Percentiles rank a stretch among this genome's conserved stretches.
phyloP scores from a whole-genome alignment of 2,113 vertebrate species.

The Halcyon senegalensis region DNA sequence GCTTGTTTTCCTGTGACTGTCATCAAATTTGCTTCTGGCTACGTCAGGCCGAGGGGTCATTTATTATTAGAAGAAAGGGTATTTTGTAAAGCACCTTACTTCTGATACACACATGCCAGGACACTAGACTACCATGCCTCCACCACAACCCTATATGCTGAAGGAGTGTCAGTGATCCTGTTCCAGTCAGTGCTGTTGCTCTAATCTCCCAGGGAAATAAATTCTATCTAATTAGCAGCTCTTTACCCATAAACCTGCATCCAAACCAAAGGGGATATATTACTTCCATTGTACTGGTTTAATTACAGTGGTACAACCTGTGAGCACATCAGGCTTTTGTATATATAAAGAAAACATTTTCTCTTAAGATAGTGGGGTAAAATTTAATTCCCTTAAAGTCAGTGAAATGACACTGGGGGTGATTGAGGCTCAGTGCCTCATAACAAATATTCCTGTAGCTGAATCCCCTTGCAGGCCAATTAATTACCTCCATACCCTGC shows the following conservation, averaged over 20 bases:
- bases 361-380: not conserved
- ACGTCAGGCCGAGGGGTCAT: not conserved
- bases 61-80: not conserved
- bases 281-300: not conserved
- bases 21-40: not conserved
- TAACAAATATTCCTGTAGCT: not conserved
- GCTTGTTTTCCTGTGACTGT: not conserved
- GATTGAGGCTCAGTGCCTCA: not conserved
- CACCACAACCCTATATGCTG: not conserved
- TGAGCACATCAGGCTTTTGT: not conserved
- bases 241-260: not conserved
- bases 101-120: not conserved
- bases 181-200: not conserved
- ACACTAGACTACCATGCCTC: not conserved
- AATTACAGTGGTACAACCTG: not conserved
- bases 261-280: not conserved
- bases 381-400: slow-evolving; percentile 18
- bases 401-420: not conserved
- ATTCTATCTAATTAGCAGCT: not conserved
- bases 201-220: not conserved
- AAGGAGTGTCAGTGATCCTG: not conserved
- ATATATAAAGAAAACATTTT: not conserved
- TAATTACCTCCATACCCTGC: slow-evolving; percentile 30
- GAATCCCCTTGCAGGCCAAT: slow-evolving; percentile 11
- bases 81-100: not conserved